Percentiles rank a stretch among this genome's conserved stretches.
Conservation (phyloP, 2,888 invertebrate genomes). For the Glaucopsyche alexis region DNA sequence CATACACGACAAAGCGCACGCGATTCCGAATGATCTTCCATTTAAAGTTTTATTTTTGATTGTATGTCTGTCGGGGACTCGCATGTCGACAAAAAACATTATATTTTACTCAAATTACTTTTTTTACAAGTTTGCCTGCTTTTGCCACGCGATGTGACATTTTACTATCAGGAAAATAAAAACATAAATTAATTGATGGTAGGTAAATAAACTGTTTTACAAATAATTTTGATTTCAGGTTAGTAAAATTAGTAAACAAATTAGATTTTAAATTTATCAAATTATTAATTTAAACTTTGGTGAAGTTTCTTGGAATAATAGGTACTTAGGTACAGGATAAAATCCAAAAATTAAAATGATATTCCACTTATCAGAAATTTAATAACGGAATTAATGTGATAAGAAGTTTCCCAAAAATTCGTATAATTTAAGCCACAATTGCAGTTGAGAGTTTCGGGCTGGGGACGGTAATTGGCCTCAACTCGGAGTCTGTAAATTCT, state of each 20-base stretch:
- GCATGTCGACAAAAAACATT: not conserved
- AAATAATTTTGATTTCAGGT: too few relatives aligned
- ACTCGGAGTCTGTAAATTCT: conserved; percentile 38
- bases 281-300: not conserved
- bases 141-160: not conserved
- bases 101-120: conserved; percentile 10
- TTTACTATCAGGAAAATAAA: not conserved
- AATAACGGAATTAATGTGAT: conserved; percentile 24
- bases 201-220: too few relatives aligned
- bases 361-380: conserved; percentile 22
- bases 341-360: conserved; percentile 1
- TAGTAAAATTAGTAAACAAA: too few relatives aligned
- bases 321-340: not conserved
- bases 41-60: conserved; percentile 17
- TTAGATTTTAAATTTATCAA: not conserved
- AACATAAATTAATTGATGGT: not conserved
- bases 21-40: conserved; percentile 12
- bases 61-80: not conserved
- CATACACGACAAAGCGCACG: conserved; percentile 22
- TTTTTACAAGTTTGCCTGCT: not conserved
- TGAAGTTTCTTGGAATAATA: not conserved
- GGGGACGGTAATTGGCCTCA: conserved; percentile 38
- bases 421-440: conserved; percentile 34
- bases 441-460: conserved; percentile 34
- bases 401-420: conserved; percentile 15